A percentile compares a stretch with the other conserved stretches of the same genome.
Evolutionary conservation across 2,113 vertebrate genomes (phyloP).

Genomic region (Raphicerus campestris): DNA sequence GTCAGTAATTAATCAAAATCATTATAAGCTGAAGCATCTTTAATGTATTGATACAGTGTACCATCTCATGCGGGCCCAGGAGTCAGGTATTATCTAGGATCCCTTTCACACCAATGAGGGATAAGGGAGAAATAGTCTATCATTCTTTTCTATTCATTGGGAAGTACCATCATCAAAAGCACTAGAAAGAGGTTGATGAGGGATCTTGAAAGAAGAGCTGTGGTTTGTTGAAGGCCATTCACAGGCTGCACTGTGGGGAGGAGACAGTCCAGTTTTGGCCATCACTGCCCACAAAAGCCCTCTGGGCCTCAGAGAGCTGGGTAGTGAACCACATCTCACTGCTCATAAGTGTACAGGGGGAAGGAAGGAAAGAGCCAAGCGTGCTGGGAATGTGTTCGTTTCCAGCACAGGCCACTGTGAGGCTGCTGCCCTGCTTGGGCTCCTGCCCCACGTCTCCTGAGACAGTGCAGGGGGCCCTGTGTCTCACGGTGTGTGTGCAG

Average conservation of each 20-base stretch:
- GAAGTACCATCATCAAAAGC: not conserved
- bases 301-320: no score
- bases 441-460: no score
- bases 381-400: no score
- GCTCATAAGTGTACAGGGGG: no score
- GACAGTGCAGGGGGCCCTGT: no score
- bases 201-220: not conserved
- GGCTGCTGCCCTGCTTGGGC: no score
- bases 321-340: no score
- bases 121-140: not conserved
- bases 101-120: not conserved
- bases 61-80: not conserved
- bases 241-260: not conserved
- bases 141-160: not conserved
- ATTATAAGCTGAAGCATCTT: not conserved
- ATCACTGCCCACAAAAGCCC: not conserved
- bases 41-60: not conserved
- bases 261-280: fast-evolving
- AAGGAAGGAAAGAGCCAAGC: no score
- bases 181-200: not conserved
- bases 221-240: not conserved
- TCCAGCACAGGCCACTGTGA: no score
- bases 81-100: not conserved
- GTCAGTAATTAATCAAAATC: not conserved
- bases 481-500: no score